phyloP scores from a whole-genome alignment of 2,888 invertebrate species.

The Cybosia mesomella region DNA sequence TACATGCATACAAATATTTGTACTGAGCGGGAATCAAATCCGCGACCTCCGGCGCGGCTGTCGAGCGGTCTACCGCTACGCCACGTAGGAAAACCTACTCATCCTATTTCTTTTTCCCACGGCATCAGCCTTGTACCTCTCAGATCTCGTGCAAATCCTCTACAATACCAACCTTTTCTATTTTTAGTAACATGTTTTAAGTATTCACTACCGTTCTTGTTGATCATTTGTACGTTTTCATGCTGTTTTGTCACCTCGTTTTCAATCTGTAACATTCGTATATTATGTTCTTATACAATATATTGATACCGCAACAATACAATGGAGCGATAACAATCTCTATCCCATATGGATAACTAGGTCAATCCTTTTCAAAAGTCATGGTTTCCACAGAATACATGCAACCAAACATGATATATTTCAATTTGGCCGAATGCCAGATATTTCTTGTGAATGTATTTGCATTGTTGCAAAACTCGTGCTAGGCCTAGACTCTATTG shows the following conservation, averaged over 20 bases:
- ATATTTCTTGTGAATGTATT: conserved; percentile 66
- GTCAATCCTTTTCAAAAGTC: conserved; percentile 74
- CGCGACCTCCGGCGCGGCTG: too few relatives aligned
- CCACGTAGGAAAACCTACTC: not conserved
- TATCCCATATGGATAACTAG: conserved; percentile 70
- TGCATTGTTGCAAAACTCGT: conserved; percentile 66
- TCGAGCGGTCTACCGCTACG: too few relatives aligned
- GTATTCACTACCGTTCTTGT: conserved; percentile 31
- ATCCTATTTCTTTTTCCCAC: not conserved
- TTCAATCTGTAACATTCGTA: conserved; percentile 60
- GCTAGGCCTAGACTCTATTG: conserved; percentile 41
- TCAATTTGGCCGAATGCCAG: conserved; percentile 76
- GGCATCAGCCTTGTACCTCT: not conserved
- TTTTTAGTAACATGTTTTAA: conserved; percentile 28
- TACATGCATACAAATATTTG: too few relatives aligned
- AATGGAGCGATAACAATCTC: conserved; percentile 67
- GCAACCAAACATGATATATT: conserved; percentile 74
- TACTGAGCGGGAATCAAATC: too few relatives aligned
- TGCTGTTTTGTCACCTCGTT: conserved; percentile 49
- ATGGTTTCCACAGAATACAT: conserved; percentile 68
- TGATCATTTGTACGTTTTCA: conserved; percentile 47
- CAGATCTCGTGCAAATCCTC: not conserved
- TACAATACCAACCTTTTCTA: conserved; percentile 37
- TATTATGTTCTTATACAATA: conserved; percentile 50
- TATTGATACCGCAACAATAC: conserved; percentile 61